These are phyloP conservation scores for Rhinichthys klamathensis DNA, from an alignment of 2,113 vertebrate species.

Conservation along the genomic window DNA sequence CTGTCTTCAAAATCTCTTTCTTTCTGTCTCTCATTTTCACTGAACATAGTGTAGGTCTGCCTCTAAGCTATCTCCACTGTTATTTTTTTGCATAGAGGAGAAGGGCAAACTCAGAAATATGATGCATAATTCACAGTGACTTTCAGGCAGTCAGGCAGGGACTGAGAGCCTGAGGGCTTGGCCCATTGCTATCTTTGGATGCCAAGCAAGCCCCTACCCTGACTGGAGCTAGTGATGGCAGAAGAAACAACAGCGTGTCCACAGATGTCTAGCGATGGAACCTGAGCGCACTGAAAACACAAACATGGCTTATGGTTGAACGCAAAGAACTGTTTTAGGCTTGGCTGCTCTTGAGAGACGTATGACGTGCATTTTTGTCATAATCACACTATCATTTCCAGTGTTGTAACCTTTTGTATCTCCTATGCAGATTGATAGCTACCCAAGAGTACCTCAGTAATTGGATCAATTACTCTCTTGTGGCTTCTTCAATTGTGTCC, in stretches of 20 bases:
- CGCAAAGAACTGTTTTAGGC: background rate
- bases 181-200: conserved; percentile 47
- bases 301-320: background rate
- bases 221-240: conserved; percentile 40
- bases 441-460: conserved; percentile 9
- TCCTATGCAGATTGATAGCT: conserved; percentile 11
- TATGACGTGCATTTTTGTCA: conserved; percentile 2
- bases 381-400: background rate
- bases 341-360: background rate
- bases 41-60: conserved; percentile 5
- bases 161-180: conserved; percentile 30
- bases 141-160: conserved; percentile 38
- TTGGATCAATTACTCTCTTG: conserved; percentile 26
- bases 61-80: conserved; percentile 9
- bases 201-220: conserved; percentile 15
- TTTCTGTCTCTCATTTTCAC: conserved; percentile 29
- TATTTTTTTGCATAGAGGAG: conserved; percentile 21
- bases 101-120: conserved; percentile 42
- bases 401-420: background rate
- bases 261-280: background rate
- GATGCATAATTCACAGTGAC: conserved; percentile 45
- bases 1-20: background rate
- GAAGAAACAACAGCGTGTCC: background rate
- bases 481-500: background rate
- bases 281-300: background rate